Evolutionary conservation across 1,140 invertebrate genomes (phyloP).

Genomic region (Andricus grossulariae): DNA sequence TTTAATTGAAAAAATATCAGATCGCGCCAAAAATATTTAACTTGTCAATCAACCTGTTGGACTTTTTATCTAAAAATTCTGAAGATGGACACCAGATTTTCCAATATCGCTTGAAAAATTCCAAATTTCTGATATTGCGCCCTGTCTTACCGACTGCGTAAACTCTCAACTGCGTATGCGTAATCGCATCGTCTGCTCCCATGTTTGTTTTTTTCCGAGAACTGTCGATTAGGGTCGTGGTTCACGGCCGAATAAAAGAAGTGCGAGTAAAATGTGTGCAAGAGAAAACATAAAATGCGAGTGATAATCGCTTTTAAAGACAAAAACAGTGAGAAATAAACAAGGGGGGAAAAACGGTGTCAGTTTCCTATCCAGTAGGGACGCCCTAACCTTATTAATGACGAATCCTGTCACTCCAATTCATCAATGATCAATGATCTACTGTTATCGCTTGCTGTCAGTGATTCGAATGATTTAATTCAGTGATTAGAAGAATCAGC

Average conservation of each 20-base stretch:
- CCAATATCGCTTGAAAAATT: too few relatives aligned
- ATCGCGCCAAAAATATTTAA: too few relatives aligned
- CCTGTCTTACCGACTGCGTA: too few relatives aligned
- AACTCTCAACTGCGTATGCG: too few relatives aligned
- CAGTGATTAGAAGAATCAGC: neutral
- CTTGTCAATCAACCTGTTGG: too few relatives aligned
- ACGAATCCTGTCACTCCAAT: neutral
- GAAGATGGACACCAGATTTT: too few relatives aligned
- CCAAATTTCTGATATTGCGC: too few relatives aligned
- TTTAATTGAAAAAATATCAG: too few relatives aligned
- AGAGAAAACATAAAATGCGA: neutral
- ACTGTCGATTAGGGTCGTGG: neutral
- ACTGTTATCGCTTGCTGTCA: neutral
- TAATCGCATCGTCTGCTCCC: too few relatives aligned
- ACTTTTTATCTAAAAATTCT: too few relatives aligned
- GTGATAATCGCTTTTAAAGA: neutral
- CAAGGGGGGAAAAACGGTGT: neutral
- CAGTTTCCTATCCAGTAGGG: neutral
- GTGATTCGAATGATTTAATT: slow-evolving; percentile 4
- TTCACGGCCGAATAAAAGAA: neutral
- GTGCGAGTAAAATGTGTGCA: neutral
- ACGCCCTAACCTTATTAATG: slow-evolving; percentile 1
- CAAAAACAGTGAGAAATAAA: neutral
- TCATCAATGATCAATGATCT: neutral
- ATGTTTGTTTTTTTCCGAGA: too few relatives aligned